These are phyloP conservation scores for Aegithalos caudatus DNA, from an alignment of 2,113 vertebrate species.

Conservation along the genomic window DNA sequence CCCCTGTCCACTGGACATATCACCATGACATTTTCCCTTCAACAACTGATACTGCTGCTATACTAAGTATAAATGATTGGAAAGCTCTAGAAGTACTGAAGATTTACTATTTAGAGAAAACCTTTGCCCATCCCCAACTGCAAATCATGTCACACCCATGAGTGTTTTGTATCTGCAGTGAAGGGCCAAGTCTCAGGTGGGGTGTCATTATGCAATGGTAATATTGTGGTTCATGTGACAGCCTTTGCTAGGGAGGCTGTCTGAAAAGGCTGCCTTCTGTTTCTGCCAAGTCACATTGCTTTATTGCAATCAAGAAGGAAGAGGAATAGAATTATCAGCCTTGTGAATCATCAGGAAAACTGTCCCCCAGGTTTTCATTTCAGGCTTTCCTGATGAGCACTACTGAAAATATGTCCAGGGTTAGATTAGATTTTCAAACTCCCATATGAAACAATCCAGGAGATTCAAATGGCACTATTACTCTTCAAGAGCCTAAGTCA, in stretches of 20 bases:
- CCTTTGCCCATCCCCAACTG: not conserved
- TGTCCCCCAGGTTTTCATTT: not conserved
- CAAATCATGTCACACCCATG: not conserved
- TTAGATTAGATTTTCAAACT: not conserved
- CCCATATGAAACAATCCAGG: not conserved
- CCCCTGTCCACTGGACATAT: not conserved
- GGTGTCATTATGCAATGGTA: not conserved
- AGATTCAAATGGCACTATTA: not conserved
- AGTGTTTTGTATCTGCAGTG: not conserved
- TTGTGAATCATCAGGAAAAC: not conserved
- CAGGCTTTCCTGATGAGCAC: not conserved
- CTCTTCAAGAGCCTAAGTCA: not conserved
- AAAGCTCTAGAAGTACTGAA: not conserved
- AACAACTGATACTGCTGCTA: not conserved
- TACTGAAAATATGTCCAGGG: not conserved
- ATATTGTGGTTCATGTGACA: not conserved
- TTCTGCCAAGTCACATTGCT: not conserved
- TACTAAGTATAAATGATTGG: not conserved
- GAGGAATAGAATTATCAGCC: not conserved
- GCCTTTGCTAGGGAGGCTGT: not conserved
- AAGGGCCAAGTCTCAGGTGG: not conserved
- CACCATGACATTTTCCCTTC: not conserved
- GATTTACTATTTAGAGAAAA: not conserved
- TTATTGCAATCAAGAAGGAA: not conserved
- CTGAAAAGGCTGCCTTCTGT: not conserved